phyloP scores from a whole-genome alignment of 2,888 invertebrate species.

The Pardosa pseudoannulata region DNA sequence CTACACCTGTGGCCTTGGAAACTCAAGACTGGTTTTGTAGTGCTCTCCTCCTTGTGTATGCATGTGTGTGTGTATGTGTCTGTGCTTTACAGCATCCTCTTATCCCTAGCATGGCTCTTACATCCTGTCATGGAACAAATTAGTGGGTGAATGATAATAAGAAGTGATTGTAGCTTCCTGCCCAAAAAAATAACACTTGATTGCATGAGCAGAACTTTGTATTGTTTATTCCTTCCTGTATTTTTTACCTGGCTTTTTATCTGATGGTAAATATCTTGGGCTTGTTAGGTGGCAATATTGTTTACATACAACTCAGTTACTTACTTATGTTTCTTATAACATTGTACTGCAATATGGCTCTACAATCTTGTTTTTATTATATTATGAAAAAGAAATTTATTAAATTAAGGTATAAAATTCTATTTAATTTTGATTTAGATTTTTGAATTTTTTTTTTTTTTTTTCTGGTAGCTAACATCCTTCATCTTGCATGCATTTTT shows the following conservation, averaged over 20 bases:
- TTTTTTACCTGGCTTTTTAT: conserved; percentile 34
- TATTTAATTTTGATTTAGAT: not conserved
- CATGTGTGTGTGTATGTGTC: conserved; percentile 37
- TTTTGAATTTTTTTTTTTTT: no score
- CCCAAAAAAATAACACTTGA: conserved; percentile 52
- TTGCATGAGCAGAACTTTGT: conserved; percentile 44
- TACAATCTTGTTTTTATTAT: not conserved
- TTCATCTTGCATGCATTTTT: no score
- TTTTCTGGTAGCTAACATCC: no score
- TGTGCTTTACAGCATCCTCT: conserved; percentile 25
- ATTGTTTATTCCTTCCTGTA: conserved; percentile 47
- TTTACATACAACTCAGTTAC: conserved; percentile 38
- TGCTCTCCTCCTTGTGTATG: conserved; percentile 7
- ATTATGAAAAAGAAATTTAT: not conserved
- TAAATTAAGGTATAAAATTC: conserved; percentile 1
- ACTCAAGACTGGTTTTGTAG: conserved; percentile 34
- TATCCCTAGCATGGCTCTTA: conserved; percentile 32
- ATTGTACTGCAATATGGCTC: not conserved
- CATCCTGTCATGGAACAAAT: conserved; percentile 62
- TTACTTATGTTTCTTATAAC: not conserved
- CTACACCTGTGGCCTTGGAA: conserved; percentile 65
- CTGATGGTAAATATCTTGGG: conserved; percentile 58
- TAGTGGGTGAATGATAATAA: conserved; percentile 61
- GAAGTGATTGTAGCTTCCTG: conserved; percentile 32
- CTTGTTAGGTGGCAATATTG: conserved; percentile 38